Percentiles rank a stretch among this genome's conserved stretches.
phyloP scores from a whole-genome alignment of 2,797 vertebrate species.

The Sebastes dallii region DNA sequence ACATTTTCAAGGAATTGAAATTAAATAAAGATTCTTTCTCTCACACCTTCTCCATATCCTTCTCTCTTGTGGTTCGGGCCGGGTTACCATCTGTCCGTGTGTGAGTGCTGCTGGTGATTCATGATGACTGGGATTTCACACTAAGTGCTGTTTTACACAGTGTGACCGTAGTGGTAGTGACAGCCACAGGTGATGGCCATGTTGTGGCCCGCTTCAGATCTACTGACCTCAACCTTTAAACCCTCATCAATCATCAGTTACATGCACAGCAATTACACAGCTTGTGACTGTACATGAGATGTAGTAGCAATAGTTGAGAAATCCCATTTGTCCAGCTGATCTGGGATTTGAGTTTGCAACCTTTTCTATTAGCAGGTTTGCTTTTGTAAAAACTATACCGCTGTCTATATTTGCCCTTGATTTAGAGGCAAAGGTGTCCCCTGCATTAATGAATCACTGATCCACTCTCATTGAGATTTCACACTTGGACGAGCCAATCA shows the following conservation, averaged over 20 bases:
- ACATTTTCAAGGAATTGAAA: background rate
- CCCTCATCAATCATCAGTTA: conserved; percentile 14
- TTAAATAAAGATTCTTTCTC: background rate
- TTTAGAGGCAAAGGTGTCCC: conserved; percentile 49
- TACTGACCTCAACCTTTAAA: conserved; percentile 12
- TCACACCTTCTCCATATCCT: background rate
- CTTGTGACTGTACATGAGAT: background rate
- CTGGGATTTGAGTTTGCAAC: background rate
- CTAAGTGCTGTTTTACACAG: conserved; percentile 49
- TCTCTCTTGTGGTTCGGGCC: conserved; percentile 10
- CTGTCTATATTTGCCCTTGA: conserved; percentile 54
- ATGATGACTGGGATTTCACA: conserved; percentile 62
- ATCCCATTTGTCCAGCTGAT: background rate
- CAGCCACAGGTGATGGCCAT: conserved; percentile 58
- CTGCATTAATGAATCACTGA: conserved; percentile 55
- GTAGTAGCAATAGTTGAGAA: background rate
- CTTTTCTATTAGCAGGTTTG: background rate
- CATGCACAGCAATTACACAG: background rate
- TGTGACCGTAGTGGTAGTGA: conserved; percentile 51
- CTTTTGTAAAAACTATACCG: background rate
- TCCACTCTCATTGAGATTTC: conserved; percentile 65
- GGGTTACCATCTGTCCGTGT: conserved; percentile 33
- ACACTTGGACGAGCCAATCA: conserved; percentile 65
- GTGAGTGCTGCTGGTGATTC: conserved; percentile 45
- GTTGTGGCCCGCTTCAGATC: conserved; percentile 26